Evolutionary conservation across 2,888 invertebrate genomes (phyloP).

Genomic region (Muschampia plurimacula): DNA sequence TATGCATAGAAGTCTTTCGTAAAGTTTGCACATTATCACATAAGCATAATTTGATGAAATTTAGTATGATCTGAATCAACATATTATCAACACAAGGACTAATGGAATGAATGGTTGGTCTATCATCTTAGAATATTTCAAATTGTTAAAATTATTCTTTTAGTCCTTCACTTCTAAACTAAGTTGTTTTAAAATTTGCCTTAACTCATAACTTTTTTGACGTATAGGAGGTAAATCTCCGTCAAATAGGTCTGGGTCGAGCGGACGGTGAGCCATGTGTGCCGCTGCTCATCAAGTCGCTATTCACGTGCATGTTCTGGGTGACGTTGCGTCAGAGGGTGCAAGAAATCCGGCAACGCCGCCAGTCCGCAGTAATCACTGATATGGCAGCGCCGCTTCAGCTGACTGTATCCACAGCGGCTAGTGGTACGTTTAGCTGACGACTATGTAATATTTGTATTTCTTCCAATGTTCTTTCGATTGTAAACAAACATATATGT

Average conservation of each 20-base stretch:
- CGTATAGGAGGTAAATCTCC: constrained; percentile 88
- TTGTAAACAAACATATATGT: background rate
- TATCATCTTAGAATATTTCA: no score
- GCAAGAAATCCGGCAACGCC: constrained; percentile 90
- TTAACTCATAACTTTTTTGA: background rate
- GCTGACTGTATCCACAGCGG: constrained; percentile 90
- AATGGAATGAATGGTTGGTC: no score
- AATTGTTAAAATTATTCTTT: no score
- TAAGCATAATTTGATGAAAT: no score
- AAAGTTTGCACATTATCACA: no score
- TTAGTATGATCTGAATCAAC: no score
- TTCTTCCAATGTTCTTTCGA: background rate
- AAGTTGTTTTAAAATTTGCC: background rate
- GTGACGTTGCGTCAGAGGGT: constrained; percentile 96
- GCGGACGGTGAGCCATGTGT: constrained; percentile 88
- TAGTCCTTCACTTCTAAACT: background rate
- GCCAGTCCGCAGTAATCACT: constrained; percentile 88
- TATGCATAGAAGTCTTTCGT: no score
- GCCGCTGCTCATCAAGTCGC: constrained; percentile 92
- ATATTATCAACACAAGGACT: no score
- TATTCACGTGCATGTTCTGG: constrained; percentile 98
- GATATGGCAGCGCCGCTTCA: constrained; percentile 93
- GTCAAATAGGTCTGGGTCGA: constrained; percentile 93
- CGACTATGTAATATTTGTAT: background rate
- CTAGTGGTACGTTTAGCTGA: constrained; percentile 76